phyloP scores from a whole-genome alignment of 1,140 invertebrate species.

The Armadillidium nasatum region DNA sequence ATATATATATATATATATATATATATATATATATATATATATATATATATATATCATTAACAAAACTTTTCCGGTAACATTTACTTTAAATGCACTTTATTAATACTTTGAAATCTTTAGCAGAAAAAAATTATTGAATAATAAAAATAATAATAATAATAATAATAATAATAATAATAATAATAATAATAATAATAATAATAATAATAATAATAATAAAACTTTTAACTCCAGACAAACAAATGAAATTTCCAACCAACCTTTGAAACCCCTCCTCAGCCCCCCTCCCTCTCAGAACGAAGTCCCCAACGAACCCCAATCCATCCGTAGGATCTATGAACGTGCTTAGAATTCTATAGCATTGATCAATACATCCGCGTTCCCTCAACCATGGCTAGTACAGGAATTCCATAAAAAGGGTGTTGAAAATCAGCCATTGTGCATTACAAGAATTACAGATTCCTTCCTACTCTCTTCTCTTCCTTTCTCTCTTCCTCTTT shows the following conservation, averaged over 20 bases:
- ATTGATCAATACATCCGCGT: conserved; percentile 1
- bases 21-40: too few relatives aligned
- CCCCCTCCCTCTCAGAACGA: background rate
- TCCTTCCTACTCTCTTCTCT: background rate
- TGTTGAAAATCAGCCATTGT: conserved; percentile 5
- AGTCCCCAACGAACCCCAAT: background rate
- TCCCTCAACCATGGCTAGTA: background rate
- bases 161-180: too few relatives aligned
- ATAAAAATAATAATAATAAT: too few relatives aligned
- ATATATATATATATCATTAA: too few relatives aligned
- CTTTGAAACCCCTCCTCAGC: background rate
- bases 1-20: too few relatives aligned
- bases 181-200: too few relatives aligned
- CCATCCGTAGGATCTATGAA: conserved; percentile 9
- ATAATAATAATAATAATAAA: too few relatives aligned
- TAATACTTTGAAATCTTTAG: too few relatives aligned
- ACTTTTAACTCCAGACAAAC: conserved; percentile 2
- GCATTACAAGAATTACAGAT: background rate
- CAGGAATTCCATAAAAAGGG: conserved; percentile 7
- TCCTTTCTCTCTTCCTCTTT: background rate
- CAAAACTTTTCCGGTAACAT: too few relatives aligned
- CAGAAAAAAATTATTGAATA: too few relatives aligned
- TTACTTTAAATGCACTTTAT: too few relatives aligned
- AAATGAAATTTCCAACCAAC: background rate
- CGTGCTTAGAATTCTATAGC: background rate